A percentile compares a stretch with the other conserved stretches of the same genome.
phyloP scores from a whole-genome alignment of 2,888 invertebrate species.

The Oscheius myriophilus region DNA sequence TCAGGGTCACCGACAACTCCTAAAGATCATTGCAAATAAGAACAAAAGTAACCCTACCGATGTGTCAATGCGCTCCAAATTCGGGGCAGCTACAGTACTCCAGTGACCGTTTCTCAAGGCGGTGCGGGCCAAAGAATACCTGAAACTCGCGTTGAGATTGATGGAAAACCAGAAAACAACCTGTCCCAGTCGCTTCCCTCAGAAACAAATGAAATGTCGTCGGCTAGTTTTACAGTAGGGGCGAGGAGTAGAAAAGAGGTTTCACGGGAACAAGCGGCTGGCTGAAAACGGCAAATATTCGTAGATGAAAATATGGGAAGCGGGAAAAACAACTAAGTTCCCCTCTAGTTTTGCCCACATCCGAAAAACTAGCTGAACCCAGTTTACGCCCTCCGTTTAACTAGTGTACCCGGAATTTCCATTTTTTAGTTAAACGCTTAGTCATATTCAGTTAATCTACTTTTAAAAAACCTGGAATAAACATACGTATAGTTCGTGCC shows the following conservation, averaged over 20 bases:
- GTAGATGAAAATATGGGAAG: too few species aligned
- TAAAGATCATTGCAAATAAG: not conserved
- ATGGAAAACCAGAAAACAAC: constrained; percentile 5
- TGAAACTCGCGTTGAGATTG: not conserved
- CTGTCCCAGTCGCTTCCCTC: constrained; percentile 20
- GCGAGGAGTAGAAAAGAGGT: constrained; percentile 14
- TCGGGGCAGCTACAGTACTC: constrained; percentile 38
- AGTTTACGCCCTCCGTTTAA: too few species aligned
- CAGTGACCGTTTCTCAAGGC: constrained; percentile 55
- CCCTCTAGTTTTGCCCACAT: too few species aligned
- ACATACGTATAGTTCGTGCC: too few species aligned
- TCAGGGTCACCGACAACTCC: constrained; percentile 16
- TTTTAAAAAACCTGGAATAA: too few species aligned
- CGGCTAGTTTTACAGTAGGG: constrained; percentile 8
- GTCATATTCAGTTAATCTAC: too few species aligned
- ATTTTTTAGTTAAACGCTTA: too few species aligned
- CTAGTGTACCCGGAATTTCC: too few species aligned
- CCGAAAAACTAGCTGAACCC: too few species aligned
- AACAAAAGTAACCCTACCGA: constrained; percentile 11
- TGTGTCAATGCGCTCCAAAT: constrained; percentile 31
- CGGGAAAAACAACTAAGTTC: too few species aligned
- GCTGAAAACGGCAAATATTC: not conserved
- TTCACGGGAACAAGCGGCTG: too few species aligned
- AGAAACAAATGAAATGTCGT: not conserved
- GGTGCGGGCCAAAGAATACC: constrained; percentile 45